Evolutionary conservation across 2,113 vertebrate species (phyloP), one percentile per base, ranked within the genome.

Genomic region (Ptilorrhoa leucosticta): DNA sequence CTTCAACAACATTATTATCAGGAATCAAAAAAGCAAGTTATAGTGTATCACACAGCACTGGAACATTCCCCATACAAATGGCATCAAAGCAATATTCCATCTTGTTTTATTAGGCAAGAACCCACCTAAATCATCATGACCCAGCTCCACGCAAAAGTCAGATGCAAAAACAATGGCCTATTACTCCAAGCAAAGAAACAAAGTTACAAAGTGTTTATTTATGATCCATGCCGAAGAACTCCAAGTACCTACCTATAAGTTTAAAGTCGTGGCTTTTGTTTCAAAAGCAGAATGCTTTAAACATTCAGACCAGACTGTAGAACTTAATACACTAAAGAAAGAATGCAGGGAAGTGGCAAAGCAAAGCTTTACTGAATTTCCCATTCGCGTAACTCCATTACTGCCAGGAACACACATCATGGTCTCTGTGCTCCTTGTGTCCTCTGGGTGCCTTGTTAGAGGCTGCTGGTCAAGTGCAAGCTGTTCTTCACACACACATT

Each of bases 331-430:
- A 47, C 23, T 47, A 12, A 77, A 83, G 20, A 44, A 70, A 35
- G 48, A 82, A 84, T 0, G 0, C 15, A 83, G 8, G 12, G 42
- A 93, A 83, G 24, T 5, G 8, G 33, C 26, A 89, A 60, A n/a
- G 5, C 19, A 50, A 57, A 82, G 31, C 37, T 90, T 77, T 24
- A 69, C 5, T 47, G 11, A 47, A 90, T 18, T 84, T 42, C 2
- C 21, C 7, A 58, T 33, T 31, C 0, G 0, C 0, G 0, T 28
- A 39, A 54, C 48, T 92, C 31, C 2, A 0, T 71, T 69, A 87
- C 3, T 33, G 21, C 24, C 35, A 75, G 19, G 57, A 71, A 93
- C 65, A 48, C 0, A 1, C 3, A 35, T 4, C 0, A 1, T 27
- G 13, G 21, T 54, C 30, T 83, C 64, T 8, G 5, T 51, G 21